phyloP scores from a whole-genome alignment of 1,140 invertebrate species.

The Andricus grossulariae region DNA sequence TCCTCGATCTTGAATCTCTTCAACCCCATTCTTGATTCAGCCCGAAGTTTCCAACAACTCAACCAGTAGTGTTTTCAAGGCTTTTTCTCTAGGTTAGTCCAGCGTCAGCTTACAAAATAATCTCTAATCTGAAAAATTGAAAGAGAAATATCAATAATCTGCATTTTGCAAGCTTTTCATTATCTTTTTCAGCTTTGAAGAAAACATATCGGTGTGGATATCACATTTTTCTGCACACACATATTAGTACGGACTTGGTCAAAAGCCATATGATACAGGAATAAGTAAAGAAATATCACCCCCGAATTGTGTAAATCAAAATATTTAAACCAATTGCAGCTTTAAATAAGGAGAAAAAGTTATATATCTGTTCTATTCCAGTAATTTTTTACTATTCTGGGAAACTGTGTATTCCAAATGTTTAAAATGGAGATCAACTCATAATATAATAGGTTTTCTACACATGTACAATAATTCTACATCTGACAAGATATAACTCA shows the following conservation, averaged over 20 bases:
- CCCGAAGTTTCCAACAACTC: background rate
- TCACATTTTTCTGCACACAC: too few relatives aligned
- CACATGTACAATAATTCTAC: background rate
- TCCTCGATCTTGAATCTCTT: background rate
- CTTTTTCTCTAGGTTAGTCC: background rate
- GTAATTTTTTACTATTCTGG: too few relatives aligned
- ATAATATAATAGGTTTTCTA: background rate
- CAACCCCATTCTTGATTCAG: background rate
- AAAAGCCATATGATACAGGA: too few relatives aligned
- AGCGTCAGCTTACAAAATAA: background rate
- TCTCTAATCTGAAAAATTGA: background rate
- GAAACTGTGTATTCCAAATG: too few relatives aligned
- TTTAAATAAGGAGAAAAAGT: too few relatives aligned
- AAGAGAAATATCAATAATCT: background rate
- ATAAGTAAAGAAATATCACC: too few relatives aligned
- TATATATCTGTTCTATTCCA: too few relatives aligned
- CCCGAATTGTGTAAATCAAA: too few relatives aligned
- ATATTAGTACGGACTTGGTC: too few relatives aligned
- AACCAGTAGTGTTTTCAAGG: background rate
- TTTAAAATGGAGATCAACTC: background rate
- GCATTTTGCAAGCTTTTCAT: background rate
- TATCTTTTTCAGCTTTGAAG: too few relatives aligned
- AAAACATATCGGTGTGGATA: too few relatives aligned
- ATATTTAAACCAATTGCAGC: too few relatives aligned
- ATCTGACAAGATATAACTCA: background rate